Base-by-base conservation (phyloP, 2,888 invertebrate genomes). In the Phyllotreta striolata region DNA sequence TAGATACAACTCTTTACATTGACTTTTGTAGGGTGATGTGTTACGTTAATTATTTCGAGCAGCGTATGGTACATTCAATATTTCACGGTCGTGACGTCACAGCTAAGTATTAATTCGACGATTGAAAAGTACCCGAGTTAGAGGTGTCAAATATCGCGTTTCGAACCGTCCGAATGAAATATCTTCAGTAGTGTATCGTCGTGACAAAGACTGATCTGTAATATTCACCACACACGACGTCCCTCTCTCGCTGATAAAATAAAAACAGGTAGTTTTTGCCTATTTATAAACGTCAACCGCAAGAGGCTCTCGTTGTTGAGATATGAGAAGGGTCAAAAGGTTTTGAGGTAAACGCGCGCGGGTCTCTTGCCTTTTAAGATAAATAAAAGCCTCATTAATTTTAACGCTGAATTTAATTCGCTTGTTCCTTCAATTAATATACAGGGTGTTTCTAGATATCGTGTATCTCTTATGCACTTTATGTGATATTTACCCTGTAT, bases 251-350 rank as follows among this genome's bases (percentile, higher is more conserved):
- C 66, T 66, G 68, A 74, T 74, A 76, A 77, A 77, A 77, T 76
- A 76, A 75, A 74, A 73, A 70, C 76, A 75, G 76, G 74, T 77
- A 77, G 76, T 73, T 76, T 73, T 76, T 70, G 73, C 72, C 73
- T 74, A 77, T 77, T 77, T 75, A 68, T 76, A 72, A 72, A 67
- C 70, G 75, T 73, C 73, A 64, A 49, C 56, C 35, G 14, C 37
- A 13, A 47, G 37, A 57, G 37, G 24, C 57, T 58, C 47, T 47
- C 34, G 24, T 14, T 47, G 1, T 12, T 7, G 8, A 46, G 13
- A 12, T 34, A 47, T 12, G 14, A 47, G 47, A 47, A 47, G 47
- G 47, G 47, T 47, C 47, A 47, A 47, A 47, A 47, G 47, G 47
- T 47, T 47, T 47, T 47, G 44, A 44, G 10, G 44, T 44, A n/a